Evolutionary conservation across 2,888 invertebrate species (phyloP), one percentile per base, ranked within the genome.

Genomic region (Ectropis crepuscularia): DNA sequence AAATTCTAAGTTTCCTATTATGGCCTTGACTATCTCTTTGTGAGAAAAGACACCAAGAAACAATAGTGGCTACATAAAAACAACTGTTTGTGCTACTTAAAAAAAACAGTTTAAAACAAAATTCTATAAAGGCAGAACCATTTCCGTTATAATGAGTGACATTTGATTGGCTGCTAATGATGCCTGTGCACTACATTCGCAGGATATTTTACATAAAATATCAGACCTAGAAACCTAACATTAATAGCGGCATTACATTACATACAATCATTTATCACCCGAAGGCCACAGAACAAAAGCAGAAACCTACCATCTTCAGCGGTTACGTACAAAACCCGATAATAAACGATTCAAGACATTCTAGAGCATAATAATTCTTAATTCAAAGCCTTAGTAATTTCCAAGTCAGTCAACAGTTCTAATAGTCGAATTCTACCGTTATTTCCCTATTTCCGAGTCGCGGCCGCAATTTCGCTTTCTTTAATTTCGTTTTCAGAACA

Each of bases 401-500:
- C 47, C 39, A 39, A 53, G 61, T 45, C 48, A 39, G 51, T 57
- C 62, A 64, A 63, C 66, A 63, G 48, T 55, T 47, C 51, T 67
- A 63, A 61, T 63, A 53, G 57, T 67, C 38, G 45, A 57, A 69
- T 59, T 66, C 55, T 66, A 69, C 57, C 66, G 12, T 28, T 16
- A 58, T 61, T 54, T 58, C 45, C 54, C 28, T 45, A 49, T 53
- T 65, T 54, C 46, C 53, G 51, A 59, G 36, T 66, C 57, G 28
- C n/a, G 0, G 49, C 64, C 66, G 68, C 76, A 77, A 78, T 80
- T 81, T 79, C 72, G 75, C 74, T 81, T 82, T 79, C 82, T 75
- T 76, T 77, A 77, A 80, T 83, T 83, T 80, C 77, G 77, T 75
- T 80, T 79, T 75, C 71, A 77, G 67, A 28, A 73, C 68, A 77